Evolutionary conservation across 2,797 vertebrate genomes (phyloP).

Genomic region (Alca torda): DNA sequence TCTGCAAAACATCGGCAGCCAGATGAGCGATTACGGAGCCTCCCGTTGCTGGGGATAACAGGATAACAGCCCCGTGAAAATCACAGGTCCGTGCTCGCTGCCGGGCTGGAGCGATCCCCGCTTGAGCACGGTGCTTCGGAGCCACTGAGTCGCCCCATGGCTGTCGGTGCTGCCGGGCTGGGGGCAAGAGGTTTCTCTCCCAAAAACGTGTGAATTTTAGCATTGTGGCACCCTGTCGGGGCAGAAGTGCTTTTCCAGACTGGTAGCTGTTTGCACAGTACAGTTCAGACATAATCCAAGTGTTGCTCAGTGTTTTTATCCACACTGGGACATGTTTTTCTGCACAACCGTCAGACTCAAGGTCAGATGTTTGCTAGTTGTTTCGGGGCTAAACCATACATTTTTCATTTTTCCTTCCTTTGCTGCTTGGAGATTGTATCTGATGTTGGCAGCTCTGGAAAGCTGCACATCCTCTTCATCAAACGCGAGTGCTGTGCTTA

Average conservation of each 20-base stretch:
- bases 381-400: neutral
- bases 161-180: neutral
- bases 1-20: neutral
- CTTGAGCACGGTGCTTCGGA: fast-evolving
- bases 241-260: neutral
- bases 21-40: fast-evolving
- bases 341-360: neutral
- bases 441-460: neutral
- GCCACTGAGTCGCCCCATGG: fast-evolving
- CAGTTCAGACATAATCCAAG: neutral
- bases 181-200: neutral
- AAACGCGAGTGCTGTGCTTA: neutral
- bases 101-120: fast-evolving
- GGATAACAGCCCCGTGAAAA: neutral
- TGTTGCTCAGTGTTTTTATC: neutral
- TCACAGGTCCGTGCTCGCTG: fast-evolving
- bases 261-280: neutral
- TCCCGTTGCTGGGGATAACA: fast-evolving
- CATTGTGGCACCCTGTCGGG: fast-evolving
- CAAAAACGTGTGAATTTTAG: fast-evolving
- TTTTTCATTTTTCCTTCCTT: neutral
- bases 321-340: neutral
- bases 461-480: conserved; percentile 16
- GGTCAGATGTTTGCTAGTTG: neutral
- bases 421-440: neutral